These are phyloP conservation scores for Cyprinella venusta DNA, from an alignment of 2,797 vertebrate species.

Conservation along the genomic window DNA sequence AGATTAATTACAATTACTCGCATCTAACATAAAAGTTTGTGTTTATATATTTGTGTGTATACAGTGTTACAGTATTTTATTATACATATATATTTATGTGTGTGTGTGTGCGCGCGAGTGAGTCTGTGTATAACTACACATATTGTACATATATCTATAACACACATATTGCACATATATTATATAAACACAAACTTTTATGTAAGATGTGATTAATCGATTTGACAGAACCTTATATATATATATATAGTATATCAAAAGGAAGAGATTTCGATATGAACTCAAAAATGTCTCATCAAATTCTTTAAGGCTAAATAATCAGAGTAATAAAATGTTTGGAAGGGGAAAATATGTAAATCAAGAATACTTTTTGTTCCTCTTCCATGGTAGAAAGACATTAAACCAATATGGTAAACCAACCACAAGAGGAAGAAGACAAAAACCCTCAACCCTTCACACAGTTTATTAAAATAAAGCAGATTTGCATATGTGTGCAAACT, in stretches of 20 bases:
- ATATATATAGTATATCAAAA: not conserved
- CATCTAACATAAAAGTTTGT: too few relatives aligned
- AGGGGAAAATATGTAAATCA: slow-evolving; percentile 11
- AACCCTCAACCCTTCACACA: not conserved
- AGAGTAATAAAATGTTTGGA: not conserved
- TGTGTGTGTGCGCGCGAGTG: too few relatives aligned
- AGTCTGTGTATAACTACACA: too few relatives aligned
- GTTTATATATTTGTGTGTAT: too few relatives aligned
- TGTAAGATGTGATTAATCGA: not conserved
- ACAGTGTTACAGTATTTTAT: too few relatives aligned
- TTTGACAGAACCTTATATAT: not conserved
- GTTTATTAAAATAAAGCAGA: not conserved
- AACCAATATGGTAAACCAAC: not conserved
- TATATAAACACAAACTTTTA: not conserved
- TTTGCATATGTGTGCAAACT: not conserved
- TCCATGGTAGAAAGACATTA: not conserved
- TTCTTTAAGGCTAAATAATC: not conserved
- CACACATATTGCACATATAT: too few relatives aligned
- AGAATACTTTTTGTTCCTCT: not conserved
- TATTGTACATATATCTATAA: too few relatives aligned
- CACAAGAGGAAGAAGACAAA: not conserved
- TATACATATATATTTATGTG: too few relatives aligned
- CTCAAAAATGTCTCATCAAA: not conserved
- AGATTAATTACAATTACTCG: too few relatives aligned
- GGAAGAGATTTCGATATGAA: not conserved